Percentiles rank a stretch among this genome's conserved stretches.
phyloP scores from a whole-genome alignment of 2,797 vertebrate genomes.

The Alauda arvensis region DNA sequence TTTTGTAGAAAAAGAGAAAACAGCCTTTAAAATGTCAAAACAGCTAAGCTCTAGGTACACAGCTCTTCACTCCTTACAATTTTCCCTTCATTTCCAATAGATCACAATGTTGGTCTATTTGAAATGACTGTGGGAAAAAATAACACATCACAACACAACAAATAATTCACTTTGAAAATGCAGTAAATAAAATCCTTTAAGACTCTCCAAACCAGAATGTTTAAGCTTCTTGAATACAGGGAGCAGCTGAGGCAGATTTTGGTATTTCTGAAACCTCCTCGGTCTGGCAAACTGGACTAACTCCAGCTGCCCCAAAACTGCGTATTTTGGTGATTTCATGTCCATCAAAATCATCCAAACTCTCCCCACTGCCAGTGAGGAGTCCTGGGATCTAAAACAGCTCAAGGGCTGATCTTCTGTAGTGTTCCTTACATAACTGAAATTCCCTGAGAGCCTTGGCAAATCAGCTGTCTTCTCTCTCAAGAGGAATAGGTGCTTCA shows the following conservation, averaged over 20 bases:
- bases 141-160: background rate
- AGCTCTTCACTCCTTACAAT: background rate
- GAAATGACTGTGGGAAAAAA: background rate
- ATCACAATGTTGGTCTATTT: background rate
- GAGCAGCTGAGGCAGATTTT: background rate
- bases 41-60: background rate
- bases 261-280: background rate
- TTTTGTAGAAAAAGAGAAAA: background rate
- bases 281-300: background rate
- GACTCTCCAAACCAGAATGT: background rate
- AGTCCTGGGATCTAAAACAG: background rate
- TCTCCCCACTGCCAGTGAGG: background rate
- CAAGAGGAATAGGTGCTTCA: conserved; percentile 20
- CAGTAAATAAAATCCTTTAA: background rate
- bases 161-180: background rate
- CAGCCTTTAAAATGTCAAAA: background rate
- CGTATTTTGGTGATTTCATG: background rate
- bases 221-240: background rate
- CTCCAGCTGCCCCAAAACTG: background rate
- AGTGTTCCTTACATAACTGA: background rate
- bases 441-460: background rate
- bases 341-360: background rate
- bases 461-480: background rate
- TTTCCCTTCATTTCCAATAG: background rate
- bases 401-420: background rate